Base-by-base conservation (phyloP, 2,888 invertebrate species). In the Macrophya annulata region DNA sequence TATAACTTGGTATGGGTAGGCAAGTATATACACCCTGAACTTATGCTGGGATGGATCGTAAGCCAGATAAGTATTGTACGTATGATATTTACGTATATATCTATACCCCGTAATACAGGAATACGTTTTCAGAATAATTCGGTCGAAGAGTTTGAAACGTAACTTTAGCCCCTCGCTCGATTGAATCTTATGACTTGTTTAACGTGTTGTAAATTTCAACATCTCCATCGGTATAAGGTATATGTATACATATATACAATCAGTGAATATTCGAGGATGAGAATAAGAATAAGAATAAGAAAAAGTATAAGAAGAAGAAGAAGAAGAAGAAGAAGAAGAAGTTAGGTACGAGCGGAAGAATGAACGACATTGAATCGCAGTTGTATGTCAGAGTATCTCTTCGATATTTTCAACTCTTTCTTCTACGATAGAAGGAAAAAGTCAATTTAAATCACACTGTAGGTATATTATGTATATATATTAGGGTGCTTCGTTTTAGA, bases 121-220 rank as follows among this genome's bases (percentile, higher is more conserved):
- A 37, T 17, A 71, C 37, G 40, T 31, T 71, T 9, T n/a, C 12
- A 4, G 40, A 17, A 71, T n/a, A 37, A 68, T 68, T 68, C 68
- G 68, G 68, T 55, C 8, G n/a, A 55, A 55, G 55, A 55, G n/a
- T 55, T 55, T n/a, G 1, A 8, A 55, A 55, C 55, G 55, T 55
- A 55, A 55, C 55, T 55, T 55, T n/a, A n/a, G n/a, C 55, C 37
- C 25, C 37, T 10, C 68, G 68, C 68, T 68, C 68, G 68, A 68
- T 68, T 17, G 68, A 68, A 68, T 68, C 68, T 68, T 68, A 15
- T 37, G 4, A 12, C 25, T 68, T 31, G 25, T 37, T 68, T 31
- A 25, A 37, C 68, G 15, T 31, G 68, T 15, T 68, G 68, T 68
- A 12, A 68, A 68, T 68, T 68, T 68, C 37, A 55, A 55, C 55